Conservation (phyloP, 2,797 vertebrate genomes). For the Hippocampus kuda region DNA sequence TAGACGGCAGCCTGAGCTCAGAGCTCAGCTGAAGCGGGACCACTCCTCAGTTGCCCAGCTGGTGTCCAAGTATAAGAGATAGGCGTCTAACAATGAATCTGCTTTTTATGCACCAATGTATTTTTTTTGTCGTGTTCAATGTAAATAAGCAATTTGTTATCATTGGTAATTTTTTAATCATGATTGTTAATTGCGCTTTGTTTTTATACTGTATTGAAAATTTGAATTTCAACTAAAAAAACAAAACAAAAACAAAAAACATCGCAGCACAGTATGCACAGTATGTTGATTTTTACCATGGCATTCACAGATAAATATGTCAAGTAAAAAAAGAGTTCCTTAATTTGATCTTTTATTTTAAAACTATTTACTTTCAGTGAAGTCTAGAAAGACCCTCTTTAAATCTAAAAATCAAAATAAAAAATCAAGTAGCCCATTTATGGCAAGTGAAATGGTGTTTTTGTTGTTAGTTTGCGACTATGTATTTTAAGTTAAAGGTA, state of each 20-base stretch:
- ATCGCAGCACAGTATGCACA: too few species aligned
- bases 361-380: too few species aligned
- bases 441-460: too few species aligned
- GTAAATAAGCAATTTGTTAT: slow-evolving; percentile 10
- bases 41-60: slow-evolving; percentile 67
- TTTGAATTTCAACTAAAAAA: neutral
- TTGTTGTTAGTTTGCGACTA: neutral
- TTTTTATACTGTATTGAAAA: slow-evolving; percentile 32
- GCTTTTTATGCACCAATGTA: neutral
- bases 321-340: too few species aligned
- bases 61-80: slow-evolving; percentile 85
- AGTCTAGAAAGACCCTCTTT: too few species aligned
- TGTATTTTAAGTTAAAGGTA: neutral
- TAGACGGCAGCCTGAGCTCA: slow-evolving; percentile 79
- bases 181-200: slow-evolving; percentile 9
- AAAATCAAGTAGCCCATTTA: too few species aligned
- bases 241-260: too few species aligned
- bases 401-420: too few species aligned
- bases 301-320: too few species aligned
- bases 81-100: slow-evolving; percentile 1
- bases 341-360: too few species aligned
- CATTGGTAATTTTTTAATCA: slow-evolving; percentile 1
- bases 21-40: slow-evolving; percentile 71
- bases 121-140: neutral
- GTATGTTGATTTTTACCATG: too few species aligned